phyloP scores from a whole-genome alignment of 1,140 invertebrate species.

The Hycleus phaleratus region DNA sequence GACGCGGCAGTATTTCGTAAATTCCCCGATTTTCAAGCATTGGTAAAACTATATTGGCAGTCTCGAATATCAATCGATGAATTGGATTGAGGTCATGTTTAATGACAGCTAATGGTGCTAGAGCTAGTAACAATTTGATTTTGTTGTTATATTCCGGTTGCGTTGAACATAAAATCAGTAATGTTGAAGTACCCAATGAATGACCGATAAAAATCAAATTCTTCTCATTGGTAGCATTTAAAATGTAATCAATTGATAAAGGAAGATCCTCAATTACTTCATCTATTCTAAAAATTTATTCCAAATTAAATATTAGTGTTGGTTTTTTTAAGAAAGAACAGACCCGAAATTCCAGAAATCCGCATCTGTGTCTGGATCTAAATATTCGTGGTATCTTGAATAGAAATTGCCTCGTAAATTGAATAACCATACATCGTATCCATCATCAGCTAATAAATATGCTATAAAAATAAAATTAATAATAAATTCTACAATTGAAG shows the following conservation, averaged over 20 bases:
- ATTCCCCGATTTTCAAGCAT: constrained; percentile 18
- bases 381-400: constrained; percentile 42
- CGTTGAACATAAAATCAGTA: constrained; percentile 42
- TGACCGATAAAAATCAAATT: constrained; percentile 50
- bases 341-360: constrained; percentile 59
- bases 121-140: constrained; percentile 42
- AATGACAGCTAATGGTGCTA: constrained; percentile 48
- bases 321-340: neutral
- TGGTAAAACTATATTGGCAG: constrained; percentile 14
- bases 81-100: constrained; percentile 25
- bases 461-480: constrained; percentile 39
- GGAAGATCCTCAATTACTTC: constrained; percentile 3
- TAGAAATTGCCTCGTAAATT: constrained; percentile 58
- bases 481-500: neutral
- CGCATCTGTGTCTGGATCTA: constrained; percentile 41
- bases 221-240: constrained; percentile 43
- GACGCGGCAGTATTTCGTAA: constrained; percentile 29
- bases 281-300: constrained; percentile 6
- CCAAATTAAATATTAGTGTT: too few relatives aligned
- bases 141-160: constrained; percentile 49
- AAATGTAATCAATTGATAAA: constrained; percentile 6
- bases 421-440: constrained; percentile 68
- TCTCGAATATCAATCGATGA: neutral
- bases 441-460: constrained; percentile 57
- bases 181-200: constrained; percentile 52